phyloP scores from a whole-genome alignment of 2,888 invertebrate genomes.

The Allacma fusca region DNA sequence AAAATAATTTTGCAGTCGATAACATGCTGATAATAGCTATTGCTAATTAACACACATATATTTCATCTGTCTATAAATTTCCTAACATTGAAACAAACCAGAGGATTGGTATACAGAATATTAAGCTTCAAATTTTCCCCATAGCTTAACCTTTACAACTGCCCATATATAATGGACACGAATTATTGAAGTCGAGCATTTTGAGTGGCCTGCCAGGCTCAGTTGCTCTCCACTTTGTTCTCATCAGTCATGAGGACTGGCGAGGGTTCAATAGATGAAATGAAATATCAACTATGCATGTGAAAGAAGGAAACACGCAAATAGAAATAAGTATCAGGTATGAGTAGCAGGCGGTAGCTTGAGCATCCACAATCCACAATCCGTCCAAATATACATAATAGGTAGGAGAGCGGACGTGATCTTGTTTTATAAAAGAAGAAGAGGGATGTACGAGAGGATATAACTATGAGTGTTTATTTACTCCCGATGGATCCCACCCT shows the following conservation, averaged over 20 bases:
- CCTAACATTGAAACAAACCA: too few species aligned
- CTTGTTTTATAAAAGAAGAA: not conserved
- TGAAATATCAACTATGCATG: not conserved
- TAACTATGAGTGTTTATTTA: constrained; percentile 30
- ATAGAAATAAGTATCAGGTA: constrained; percentile 8
- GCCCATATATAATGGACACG: not conserved
- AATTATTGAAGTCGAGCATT: not conserved
- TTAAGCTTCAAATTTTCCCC: too few species aligned
- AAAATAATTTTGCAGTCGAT: too few species aligned
- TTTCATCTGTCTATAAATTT: too few species aligned
- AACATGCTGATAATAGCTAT: too few species aligned
- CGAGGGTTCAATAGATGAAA: not conserved
- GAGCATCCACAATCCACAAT: not conserved
- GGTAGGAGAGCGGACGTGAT: not conserved
- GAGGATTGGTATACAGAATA: too few species aligned
- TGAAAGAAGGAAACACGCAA: constrained; percentile 11
- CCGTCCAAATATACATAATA: not conserved
- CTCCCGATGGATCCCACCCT: constrained; percentile 35
- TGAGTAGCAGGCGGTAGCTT: not conserved
- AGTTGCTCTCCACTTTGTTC: constrained; percentile 8
- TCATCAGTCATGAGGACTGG: not conserved
- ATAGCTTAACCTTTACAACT: too few species aligned
- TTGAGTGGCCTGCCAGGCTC: not conserved
- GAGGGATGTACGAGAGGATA: not conserved
- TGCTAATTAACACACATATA: too few species aligned